A percentile compares a stretch with the other conserved stretches of the same genome.
phyloP scores from a whole-genome alignment of 2,113 vertebrate genomes.

The Nycticryphes semicollaris region DNA sequence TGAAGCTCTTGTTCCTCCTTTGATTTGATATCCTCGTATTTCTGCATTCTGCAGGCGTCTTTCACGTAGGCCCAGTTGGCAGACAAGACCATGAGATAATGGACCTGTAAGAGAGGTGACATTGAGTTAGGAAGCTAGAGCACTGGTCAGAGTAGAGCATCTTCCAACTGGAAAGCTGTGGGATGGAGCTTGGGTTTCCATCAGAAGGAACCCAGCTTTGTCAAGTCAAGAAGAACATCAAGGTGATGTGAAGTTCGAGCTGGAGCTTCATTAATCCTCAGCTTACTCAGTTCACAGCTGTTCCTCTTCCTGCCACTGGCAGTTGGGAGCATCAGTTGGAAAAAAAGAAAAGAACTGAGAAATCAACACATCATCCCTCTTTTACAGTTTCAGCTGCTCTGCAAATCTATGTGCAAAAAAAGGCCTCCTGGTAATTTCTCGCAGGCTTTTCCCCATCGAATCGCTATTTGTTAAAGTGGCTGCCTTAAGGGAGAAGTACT shows the following conservation, averaged over 20 bases:
- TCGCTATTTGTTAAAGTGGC: neutral
- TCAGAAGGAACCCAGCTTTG: neutral
- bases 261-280: neutral
- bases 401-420: neutral
- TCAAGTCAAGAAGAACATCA: neutral
- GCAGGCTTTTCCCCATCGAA: neutral
- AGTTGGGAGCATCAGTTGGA: neutral
- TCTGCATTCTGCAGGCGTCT: constrained; percentile 98
- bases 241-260: neutral
- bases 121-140: neutral
- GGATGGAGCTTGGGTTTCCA: neutral
- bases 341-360: neutral
- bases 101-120: constrained; percentile 81
- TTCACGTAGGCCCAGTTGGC: constrained; percentile 99
- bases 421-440: neutral
- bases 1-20: constrained; percentile 99
- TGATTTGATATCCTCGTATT: constrained; percentile 98
- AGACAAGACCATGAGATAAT: constrained; percentile 98
- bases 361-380: neutral
- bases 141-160: neutral
- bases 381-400: neutral
- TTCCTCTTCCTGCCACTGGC: neutral
- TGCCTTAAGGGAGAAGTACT: neutral
- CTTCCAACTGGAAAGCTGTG: neutral
- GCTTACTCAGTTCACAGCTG: neutral